Conservation (phyloP, 2,888 invertebrate genomes). For the Acleris holmiana region DNA sequence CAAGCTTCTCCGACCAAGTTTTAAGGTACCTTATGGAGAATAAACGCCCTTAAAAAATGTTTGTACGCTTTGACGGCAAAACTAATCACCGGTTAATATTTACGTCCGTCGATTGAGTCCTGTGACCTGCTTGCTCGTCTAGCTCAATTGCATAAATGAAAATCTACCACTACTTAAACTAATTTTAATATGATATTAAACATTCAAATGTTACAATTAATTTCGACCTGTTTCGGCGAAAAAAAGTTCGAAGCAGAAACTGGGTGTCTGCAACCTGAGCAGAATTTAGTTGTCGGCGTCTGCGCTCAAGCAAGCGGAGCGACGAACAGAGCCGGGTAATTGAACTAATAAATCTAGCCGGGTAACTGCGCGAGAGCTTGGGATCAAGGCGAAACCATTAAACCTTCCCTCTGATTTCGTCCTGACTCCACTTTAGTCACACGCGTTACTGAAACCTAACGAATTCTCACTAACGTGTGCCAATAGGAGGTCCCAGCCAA, state of each 20-base stretch:
- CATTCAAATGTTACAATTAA: background rate
- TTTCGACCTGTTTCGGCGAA: background rate
- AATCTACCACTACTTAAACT: too few species aligned
- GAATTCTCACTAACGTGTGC: slow-evolving; percentile 7
- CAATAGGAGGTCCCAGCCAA: too few species aligned
- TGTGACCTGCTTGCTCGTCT: too few species aligned
- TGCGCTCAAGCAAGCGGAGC: slow-evolving; percentile 72
- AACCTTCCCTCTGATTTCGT: slow-evolving; percentile 68
- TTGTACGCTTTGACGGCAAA: too few species aligned
- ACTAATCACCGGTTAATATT: too few species aligned
- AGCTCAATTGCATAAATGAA: too few species aligned
- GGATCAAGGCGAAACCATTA: slow-evolving; percentile 75
- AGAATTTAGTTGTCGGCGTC: slow-evolving; percentile 77
- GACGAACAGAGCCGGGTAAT: slow-evolving; percentile 76
- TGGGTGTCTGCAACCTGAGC: slow-evolving; percentile 64
- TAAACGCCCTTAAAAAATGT: too few species aligned
- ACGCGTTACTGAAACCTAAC: slow-evolving; percentile 45
- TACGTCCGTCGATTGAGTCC: too few species aligned
- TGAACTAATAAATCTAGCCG: slow-evolving; percentile 82
- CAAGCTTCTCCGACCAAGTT: too few species aligned
- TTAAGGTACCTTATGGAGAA: too few species aligned
- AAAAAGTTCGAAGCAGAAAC: slow-evolving; percentile 48
- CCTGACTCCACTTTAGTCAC: slow-evolving; percentile 55
- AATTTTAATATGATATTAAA: too few species aligned
- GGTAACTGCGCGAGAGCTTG: slow-evolving; percentile 68